Conservation (phyloP, 1,140 invertebrate species). For the Drosophila melanogaster region DNA sequence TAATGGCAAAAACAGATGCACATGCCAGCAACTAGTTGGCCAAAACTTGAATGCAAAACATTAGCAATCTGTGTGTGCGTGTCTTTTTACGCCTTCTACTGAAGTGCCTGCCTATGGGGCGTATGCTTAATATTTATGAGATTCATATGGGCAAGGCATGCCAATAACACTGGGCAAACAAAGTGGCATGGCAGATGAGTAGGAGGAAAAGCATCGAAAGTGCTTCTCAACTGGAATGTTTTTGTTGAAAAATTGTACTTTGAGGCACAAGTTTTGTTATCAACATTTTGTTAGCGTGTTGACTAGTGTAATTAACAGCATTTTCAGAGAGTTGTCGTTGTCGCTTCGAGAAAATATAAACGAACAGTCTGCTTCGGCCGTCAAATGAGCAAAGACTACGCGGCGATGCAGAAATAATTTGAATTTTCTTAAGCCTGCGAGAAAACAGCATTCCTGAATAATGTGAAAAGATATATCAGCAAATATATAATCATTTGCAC, state of each 20-base stretch:
- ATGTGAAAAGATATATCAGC: conserved; percentile 23
- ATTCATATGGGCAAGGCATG: conserved; percentile 60
- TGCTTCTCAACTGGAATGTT: not conserved
- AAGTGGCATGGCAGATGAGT: conserved; percentile 5
- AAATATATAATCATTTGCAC: conserved; percentile 11
- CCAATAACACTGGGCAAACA: conserved; percentile 32
- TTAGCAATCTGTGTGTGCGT: conserved; percentile 20
- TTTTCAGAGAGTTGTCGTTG: conserved; percentile 36
- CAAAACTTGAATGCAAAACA: conserved; percentile 44
- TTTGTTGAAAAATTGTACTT: not conserved
- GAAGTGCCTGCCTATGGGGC: conserved; percentile 46
- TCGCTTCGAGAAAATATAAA: conserved; percentile 48
- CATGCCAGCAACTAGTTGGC: conserved; percentile 50
- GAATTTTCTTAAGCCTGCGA: conserved; percentile 43
- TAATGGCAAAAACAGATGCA: conserved; percentile 40
- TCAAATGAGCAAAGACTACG: conserved; percentile 69
- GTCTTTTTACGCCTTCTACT: conserved; percentile 30
- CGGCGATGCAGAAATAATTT: conserved; percentile 45
- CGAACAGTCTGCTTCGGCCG: conserved; percentile 60
- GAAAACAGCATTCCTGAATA: conserved; percentile 14
- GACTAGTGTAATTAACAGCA: conserved; percentile 68
- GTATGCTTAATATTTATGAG: conserved; percentile 75
- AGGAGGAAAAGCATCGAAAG: conserved; percentile 1
- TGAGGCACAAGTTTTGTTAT: not conserved
- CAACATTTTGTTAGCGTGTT: conserved; percentile 27